phyloP scores from a whole-genome alignment of 2,888 invertebrate species.

The Tetranychus piercei region DNA sequence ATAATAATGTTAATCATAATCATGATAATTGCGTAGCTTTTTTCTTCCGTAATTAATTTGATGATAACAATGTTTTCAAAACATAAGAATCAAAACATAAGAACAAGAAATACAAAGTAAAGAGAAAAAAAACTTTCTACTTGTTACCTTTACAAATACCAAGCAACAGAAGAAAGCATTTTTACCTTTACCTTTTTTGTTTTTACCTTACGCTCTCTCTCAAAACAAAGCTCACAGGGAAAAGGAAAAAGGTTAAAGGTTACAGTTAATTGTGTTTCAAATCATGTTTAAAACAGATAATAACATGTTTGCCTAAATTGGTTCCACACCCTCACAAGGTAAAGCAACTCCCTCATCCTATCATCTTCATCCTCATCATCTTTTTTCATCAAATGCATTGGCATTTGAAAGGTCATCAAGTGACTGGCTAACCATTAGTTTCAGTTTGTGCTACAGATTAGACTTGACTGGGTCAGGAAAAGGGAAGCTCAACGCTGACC shows the following conservation, averaged over 20 bases:
- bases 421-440: too few relatives aligned
- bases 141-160: too few relatives aligned
- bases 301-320: neutral
- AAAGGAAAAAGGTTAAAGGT: neutral
- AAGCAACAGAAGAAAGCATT: neutral
- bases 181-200: neutral
- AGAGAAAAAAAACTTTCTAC: neutral
- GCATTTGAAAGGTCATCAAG: neutral
- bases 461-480: too few relatives aligned
- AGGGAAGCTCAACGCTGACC: too few relatives aligned
- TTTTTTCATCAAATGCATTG: neutral
- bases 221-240: too few relatives aligned
- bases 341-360: neutral
- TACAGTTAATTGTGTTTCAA: slow-evolving; percentile 1
- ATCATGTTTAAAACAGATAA: neutral
- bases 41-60: too few relatives aligned
- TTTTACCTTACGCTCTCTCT: too few relatives aligned
- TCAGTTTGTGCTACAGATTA: too few relatives aligned
- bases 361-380: neutral
- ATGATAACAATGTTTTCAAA: too few relatives aligned
- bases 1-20: too few relatives aligned
- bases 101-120: neutral
- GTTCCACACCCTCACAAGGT: neutral
- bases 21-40: too few relatives aligned
- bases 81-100: too few relatives aligned